phyloP scores from a whole-genome alignment of 2,888 invertebrate species.

The Pyrrhosoma nymphula region DNA sequence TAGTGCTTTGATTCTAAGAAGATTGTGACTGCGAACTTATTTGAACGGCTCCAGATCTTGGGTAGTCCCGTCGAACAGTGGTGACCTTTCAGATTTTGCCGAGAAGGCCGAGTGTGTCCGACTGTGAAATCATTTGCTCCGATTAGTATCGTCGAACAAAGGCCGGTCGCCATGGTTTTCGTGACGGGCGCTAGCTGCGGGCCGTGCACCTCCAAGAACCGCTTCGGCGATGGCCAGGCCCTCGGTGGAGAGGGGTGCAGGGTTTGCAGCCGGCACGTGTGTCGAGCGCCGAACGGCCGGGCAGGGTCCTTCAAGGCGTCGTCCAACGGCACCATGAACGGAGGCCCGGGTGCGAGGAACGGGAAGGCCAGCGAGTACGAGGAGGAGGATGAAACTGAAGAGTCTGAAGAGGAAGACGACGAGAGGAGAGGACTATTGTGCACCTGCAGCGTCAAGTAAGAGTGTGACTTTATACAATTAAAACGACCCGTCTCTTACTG shows the following conservation, averaged over 20 bases:
- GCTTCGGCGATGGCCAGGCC: background rate
- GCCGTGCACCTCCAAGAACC: background rate
- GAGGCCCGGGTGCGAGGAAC: background rate
- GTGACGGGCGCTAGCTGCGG: slow-evolving; percentile 4
- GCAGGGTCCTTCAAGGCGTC: background rate
- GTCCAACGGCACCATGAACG: background rate
- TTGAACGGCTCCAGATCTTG: too few relatives aligned
- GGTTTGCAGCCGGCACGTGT: slow-evolving; percentile 2
- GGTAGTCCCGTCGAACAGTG: too few relatives aligned
- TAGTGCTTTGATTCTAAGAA: too few relatives aligned
- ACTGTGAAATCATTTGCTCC: background rate
- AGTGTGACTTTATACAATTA: background rate
- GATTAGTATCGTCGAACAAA: background rate
- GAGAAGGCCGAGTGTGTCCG: background rate
- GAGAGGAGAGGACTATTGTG: slow-evolving; percentile 13
- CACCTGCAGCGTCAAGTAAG: slow-evolving; percentile 53
- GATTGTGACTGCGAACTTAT: too few relatives aligned
- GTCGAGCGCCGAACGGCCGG: background rate
- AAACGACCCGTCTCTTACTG: too few relatives aligned
- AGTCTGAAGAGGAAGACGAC: background rate
- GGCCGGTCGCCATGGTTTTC: background rate
- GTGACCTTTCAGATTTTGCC: background rate
- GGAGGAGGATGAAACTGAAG: background rate
- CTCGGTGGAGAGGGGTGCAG: background rate
- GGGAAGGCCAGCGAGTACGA: background rate